A percentile compares a stretch with the other conserved stretches of the same genome.
Conservation (phyloP, 2,888 invertebrate genomes). For the Eremobia ochroleuca region DNA sequence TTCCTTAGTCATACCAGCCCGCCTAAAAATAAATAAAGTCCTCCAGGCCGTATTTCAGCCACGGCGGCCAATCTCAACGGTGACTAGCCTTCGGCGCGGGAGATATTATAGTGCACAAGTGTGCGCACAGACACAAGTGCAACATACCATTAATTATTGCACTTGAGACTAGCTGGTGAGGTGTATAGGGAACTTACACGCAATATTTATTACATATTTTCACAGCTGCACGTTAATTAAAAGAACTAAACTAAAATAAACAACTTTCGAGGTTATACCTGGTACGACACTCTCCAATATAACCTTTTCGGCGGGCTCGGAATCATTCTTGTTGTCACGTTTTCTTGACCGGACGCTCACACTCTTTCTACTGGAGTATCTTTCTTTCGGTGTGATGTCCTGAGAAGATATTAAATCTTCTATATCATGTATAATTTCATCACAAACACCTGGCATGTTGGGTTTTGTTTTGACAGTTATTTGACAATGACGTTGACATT, state of each 20-base stretch:
- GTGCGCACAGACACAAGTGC: too few relatives aligned
- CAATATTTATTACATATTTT: not conserved
- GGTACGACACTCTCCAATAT: constrained; percentile 92
- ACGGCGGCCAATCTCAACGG: too few relatives aligned
- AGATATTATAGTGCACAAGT: too few relatives aligned
- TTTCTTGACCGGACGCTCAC: constrained; percentile 93
- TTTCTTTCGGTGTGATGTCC: constrained; percentile 95
- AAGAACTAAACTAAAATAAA: constrained; percentile 39
- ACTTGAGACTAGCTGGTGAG: not conserved
- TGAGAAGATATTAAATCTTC: constrained; percentile 96
- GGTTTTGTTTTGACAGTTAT: constrained; percentile 65
- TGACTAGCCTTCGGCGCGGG: too few relatives aligned
- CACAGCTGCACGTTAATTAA: not conserved
- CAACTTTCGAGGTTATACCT: constrained; percentile 84
- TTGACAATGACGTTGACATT: constrained; percentile 52
- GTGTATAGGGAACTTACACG: not conserved
- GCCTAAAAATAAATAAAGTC: too few relatives aligned
- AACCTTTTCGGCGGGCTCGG: constrained; percentile 84
- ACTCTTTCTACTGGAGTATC: constrained; percentile 93
- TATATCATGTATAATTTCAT: constrained; percentile 95
- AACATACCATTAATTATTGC: not conserved
- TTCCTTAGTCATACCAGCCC: too few relatives aligned
- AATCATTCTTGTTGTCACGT: constrained; percentile 76
- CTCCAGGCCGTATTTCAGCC: too few relatives aligned
- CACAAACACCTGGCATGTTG: constrained; percentile 91